Evolutionary conservation across 2,113 vertebrate genomes (phyloP), one percentile per base, ranked within the genome.

Genomic region (Globicephala melas): DNA sequence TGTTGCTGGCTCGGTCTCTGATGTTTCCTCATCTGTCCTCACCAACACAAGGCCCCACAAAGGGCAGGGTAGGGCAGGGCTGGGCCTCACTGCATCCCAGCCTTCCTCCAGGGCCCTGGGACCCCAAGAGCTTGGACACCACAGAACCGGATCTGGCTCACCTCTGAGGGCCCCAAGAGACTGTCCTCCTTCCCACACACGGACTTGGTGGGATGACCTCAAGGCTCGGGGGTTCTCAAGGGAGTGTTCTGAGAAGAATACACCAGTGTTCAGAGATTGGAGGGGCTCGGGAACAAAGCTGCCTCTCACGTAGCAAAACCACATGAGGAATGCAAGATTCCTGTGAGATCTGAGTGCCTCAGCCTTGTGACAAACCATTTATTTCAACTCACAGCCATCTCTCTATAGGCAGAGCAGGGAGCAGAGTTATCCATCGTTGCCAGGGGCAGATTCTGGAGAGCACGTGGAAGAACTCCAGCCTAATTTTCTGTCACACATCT

Each of bases 191-290:
- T 63, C 89, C 70, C 77, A 89, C 79, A 68, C 25, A 76, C 7
- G 15, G 79, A 60, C 36, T 94, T 73, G 53, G 73, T 60, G 86
- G 81, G 80, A 65, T 38, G 60, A 92, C 70, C 67, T 92, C 88
- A 67, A 90, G 87, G 76, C 95, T 83, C 68, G 50, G 79, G 93
- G 81, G 89, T 84, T 53, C 67, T 94, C 81, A 55, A 92, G 80
- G 71, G 81, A 96, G 67, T 84, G 83, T 87, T 97, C 96, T 44
- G 53, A 82, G 93, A 93, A 97, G 47, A 95, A 83, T n/a, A 86
- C 13, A 11, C 18, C 67, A 58, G 79, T 65, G 92, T 60, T 77
- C 23, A 3, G 74, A 79, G 47, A 63, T 5, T 53, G 53, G 31
- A 38, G 41, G 79, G 92, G 68, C 60, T 81, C 0, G 2, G 80